phyloP scores from a whole-genome alignment of 2,113 vertebrate species.

The Mesoclemmys tuberculata region DNA sequence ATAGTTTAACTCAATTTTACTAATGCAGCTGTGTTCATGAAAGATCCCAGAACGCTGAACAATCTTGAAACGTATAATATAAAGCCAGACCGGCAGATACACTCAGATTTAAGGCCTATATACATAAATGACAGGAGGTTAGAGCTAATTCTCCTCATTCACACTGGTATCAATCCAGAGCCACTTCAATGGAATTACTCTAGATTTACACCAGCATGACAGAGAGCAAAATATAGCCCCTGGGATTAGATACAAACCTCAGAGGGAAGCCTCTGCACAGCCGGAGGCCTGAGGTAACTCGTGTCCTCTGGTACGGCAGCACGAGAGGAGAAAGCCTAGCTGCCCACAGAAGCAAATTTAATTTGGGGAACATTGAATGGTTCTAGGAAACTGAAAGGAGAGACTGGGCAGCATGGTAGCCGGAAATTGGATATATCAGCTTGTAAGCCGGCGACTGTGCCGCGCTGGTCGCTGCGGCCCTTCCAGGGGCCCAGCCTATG shows the following conservation, averaged over 20 bases:
- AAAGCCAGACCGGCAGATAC: conserved; percentile 61
- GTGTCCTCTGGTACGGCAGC: not conserved
- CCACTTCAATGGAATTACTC: not conserved
- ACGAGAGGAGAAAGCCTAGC: conserved; percentile 1
- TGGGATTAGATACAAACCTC: conserved; percentile 17
- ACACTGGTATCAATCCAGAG: not conserved
- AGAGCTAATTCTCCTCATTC: not conserved
- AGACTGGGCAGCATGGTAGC: conserved; percentile 44
- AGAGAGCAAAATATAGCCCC: not conserved
- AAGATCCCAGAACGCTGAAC: conserved; percentile 74
- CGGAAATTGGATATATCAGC: conserved; percentile 61
- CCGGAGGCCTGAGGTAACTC: not conserved
- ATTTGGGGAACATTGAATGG: conserved; percentile 40
- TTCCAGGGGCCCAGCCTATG: too few species aligned
- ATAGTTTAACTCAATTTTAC: conserved; percentile 69
- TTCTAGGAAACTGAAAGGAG: conserved; percentile 47
- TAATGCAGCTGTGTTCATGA: conserved; percentile 68
- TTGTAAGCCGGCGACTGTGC: too few species aligned
- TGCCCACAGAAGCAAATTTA: conserved; percentile 19
- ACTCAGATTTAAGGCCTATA: conserved; percentile 70
- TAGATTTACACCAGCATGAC: not conserved
- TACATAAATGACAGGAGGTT: conserved; percentile 55
- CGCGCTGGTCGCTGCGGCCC: too few species aligned
- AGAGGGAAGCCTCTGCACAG: not conserved
- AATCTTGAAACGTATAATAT: conserved; percentile 55